Base-by-base conservation (phyloP, 2,888 invertebrate species). In the Drosophila dives region DNA sequence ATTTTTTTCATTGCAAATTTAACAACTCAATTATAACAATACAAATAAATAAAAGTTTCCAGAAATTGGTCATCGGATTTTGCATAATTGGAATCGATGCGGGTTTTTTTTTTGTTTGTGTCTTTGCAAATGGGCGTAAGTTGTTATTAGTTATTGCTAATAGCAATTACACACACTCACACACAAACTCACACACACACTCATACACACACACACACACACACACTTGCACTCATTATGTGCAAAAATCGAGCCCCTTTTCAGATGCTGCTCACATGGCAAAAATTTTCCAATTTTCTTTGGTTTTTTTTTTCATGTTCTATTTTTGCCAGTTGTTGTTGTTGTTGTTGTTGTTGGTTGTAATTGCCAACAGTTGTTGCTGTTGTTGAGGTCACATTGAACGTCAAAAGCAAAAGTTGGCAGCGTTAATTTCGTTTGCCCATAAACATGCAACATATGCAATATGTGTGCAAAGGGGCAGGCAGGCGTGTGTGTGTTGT, bases 401-500 rank as follows among this genome's bases (percentile, higher is more conserved):
- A 88, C 65, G 82, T 84, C 87, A 84, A 84, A 89, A 74, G 82
- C 82, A 89, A 77, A 81, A 81, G 77, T 78, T 77, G 83, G 70
- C 86, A 64, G 75, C 78, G 89, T 89, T 85, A 81, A 86, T 86
- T 89, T 89, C 82, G 77, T 83, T 88, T 84, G 82, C 66, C 75
- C 85, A 86, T 86, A 86, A 86, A 89, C 86, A 85, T 87, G 89
- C 87, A 81, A 83, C 89, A 89, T 87, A 89, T 89, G 86, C 55
- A 77, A 49, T 64, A 49, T 64, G 62, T 15, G 36, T 48, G 69
- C 49, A 64, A 54, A 40, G 54, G 55, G 38, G 33, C 53, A 49
- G 45, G 33, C 55, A 33, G 23, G 26, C 3, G 73, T 38, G 42
- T 51, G 40, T 38, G 49, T 15, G 45, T 11, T 26, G 33, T 15